Base-by-base conservation (phyloP, 2,888 invertebrate genomes). In the Synanthedon vespiformis region DNA sequence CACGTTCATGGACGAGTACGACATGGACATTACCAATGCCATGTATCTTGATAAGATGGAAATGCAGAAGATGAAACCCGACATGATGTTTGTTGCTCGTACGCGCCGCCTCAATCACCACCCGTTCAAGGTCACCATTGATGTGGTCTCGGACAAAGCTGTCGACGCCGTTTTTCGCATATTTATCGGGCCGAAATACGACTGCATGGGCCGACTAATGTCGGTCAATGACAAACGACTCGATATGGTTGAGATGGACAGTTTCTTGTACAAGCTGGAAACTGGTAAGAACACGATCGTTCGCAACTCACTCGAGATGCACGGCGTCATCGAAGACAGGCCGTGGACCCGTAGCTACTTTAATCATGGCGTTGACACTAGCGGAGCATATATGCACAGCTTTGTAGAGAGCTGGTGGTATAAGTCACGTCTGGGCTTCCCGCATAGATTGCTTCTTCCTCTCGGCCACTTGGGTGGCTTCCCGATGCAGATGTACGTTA, bases 131-230 rank as follows among this genome's bases (percentile, higher is more conserved):
- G 86, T 90, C 54, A 86, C 85, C 58, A 72, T 92, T 56, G 84
- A 86, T 49, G 87, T 92, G 40, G 70, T 77, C 22, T 90, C 91
- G 48, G 89, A 90, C 56, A 89, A 90, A 64, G 74, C 86, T 4
- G 80, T 82, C 40, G 89, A 90, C 60, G 89, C 89, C 50, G 89
- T 92, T 11, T 89, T 93, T 12, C 90, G 92, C 54, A 77, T 92
- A 13, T 93, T 90, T 88, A 74, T 93, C 58, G 93, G 92, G 63
- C 93, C 93, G 44, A 92, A 92, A 75, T 90, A 87, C 77, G 91
- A 93, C 74, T 88, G 90, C 72, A 83, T 88, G 64, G 91, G 91
- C 55, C 88, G 89, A 53, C 78, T 88, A 27, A 74, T 91, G 50
- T 83, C 85, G 63, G 71, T 83, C 57, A 79, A 85, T 64, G 82